These are phyloP conservation scores for Picus viridis DNA, from an alignment of 2,797 vertebrate genomes.

Conservation along the genomic window DNA sequence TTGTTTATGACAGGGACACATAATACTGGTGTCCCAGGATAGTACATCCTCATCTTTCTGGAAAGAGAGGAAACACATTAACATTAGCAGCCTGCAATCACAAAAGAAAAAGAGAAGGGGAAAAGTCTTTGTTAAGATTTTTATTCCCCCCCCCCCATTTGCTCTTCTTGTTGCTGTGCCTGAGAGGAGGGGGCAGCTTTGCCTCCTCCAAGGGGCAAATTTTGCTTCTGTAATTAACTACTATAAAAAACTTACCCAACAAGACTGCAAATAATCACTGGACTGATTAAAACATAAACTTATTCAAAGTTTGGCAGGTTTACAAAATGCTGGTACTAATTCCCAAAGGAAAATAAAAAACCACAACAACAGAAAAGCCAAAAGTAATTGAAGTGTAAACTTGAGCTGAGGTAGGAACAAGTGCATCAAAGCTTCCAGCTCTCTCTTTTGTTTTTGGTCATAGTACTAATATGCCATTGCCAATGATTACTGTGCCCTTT, in stretches of 20 bases:
- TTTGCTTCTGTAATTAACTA: background rate
- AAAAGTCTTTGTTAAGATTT: background rate
- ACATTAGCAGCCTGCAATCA: constrained; percentile 5
- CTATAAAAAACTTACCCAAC: background rate
- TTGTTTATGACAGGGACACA: background rate
- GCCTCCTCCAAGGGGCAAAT: constrained; percentile 1
- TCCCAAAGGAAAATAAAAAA: background rate
- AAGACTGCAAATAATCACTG: background rate
- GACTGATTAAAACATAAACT: background rate
- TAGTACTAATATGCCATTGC: background rate
- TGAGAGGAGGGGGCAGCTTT: constrained; percentile 6
- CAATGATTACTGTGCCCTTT: background rate
- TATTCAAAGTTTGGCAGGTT: background rate
- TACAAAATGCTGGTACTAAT: background rate
- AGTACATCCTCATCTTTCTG: background rate
- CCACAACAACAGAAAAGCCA: background rate
- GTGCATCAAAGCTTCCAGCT: background rate
- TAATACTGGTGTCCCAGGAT: background rate
- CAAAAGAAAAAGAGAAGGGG: background rate
- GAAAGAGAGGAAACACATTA: constrained; percentile 10
- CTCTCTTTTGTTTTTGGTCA: background rate
- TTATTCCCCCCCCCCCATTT: background rate
- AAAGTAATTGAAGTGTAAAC: background rate
- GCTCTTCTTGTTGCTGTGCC: background rate
- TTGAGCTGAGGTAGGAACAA: background rate